These are phyloP conservation scores for Himalopsyche japonica DNA, from an alignment of 2,888 invertebrate genomes.

Conservation along the genomic window DNA sequence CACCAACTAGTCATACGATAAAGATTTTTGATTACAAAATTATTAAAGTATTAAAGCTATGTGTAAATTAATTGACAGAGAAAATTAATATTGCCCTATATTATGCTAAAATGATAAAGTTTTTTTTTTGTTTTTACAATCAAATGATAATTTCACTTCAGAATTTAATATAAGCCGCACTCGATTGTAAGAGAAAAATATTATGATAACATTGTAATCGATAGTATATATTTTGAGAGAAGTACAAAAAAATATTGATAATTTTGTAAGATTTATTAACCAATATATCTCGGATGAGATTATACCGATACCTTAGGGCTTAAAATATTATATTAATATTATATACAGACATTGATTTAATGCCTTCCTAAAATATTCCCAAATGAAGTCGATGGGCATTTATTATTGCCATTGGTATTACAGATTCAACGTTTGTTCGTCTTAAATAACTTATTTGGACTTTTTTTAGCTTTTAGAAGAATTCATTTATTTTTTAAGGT, in stretches of 20 bases:
- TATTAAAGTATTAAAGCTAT: too few relatives aligned
- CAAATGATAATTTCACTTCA: too few relatives aligned
- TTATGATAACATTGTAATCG: neutral
- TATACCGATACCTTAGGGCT: neutral
- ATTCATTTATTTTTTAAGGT: too few relatives aligned
- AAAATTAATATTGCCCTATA: too few relatives aligned
- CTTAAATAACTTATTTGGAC: too few relatives aligned
- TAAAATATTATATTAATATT: neutral
- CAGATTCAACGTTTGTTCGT: neutral
- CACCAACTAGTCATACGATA: too few relatives aligned
- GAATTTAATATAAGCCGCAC: neutral
- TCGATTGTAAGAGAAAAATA: neutral
- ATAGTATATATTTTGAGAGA: neutral
- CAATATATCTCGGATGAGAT: neutral
- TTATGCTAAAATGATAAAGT: too few relatives aligned
- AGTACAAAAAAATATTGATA: neutral
- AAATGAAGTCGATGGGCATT: neutral
- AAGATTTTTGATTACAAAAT: too few relatives aligned
- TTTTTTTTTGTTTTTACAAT: too few relatives aligned
- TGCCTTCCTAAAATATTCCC: neutral
- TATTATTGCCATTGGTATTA: neutral
- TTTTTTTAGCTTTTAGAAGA: too few relatives aligned
- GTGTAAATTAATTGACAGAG: too few relatives aligned
- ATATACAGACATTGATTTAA: neutral
- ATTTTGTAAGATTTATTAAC: neutral